Evolutionary conservation across 2,113 vertebrate genomes (phyloP), one percentile per base, ranked within the genome.

Genomic region (Anas platyrhynchos): DNA sequence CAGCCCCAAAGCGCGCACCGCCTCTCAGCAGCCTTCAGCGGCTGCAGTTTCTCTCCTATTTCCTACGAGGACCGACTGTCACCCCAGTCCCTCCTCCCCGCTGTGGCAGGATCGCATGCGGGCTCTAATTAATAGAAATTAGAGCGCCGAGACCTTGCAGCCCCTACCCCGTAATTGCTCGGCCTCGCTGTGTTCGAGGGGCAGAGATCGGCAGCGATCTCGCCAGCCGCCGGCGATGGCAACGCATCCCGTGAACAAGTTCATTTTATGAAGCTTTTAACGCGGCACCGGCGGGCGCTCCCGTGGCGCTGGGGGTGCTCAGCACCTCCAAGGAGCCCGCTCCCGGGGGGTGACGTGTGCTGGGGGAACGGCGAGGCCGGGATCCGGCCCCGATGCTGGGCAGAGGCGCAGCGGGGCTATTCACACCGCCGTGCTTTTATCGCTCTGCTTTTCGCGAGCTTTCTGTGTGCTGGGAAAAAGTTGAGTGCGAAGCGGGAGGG

Each of bases 121-220:
- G 80, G 52, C 73, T 89, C 71, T 88, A 97, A 96, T 97, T 95
- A 95, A 89, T 69, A 94, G 95, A 76, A 94, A 94, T 96, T 91
- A 96, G 84, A 36, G 81, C 73, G 88, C 58, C 22, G 34, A 84
- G 93, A 87, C 95, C 96, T 96, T 20, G 81, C 78, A 91, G 91
- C 74, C 91, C 93, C 94, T 89, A 48, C 69, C 91, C 94, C 67
- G 0, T 95, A 93, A 94, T 96, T 89, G 67, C 87, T 76, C 83
- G 93, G 86, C 95, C 93, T 91, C 6, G 78, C 91, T 29, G 78
- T 9, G 4, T 65, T 76, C 15, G 16, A 86, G 91, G 86, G 10
- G 0, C 77, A 26, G 86, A 71, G 91, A 41, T 50, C 3, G 32
- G 84, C 74, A 4, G 56, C 1, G 13, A 77, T 82, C 87, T 89